phyloP scores from a whole-genome alignment of 2,113 vertebrate species.

The Brachyhypopomus gauderio region DNA sequence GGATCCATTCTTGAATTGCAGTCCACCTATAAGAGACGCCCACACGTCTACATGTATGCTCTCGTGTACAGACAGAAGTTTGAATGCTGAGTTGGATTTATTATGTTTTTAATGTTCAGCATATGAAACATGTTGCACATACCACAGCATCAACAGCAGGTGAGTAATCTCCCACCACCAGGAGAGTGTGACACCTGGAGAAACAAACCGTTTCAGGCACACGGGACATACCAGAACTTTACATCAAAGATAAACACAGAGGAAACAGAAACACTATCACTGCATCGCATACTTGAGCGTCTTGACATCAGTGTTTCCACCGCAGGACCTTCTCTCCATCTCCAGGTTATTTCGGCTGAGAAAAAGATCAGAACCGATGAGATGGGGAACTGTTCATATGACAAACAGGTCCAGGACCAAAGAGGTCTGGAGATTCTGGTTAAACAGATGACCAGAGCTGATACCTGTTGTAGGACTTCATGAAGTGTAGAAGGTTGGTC shows the following conservation, averaged over 20 bases:
- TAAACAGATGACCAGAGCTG: neutral
- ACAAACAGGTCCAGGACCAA: neutral
- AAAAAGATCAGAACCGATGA: neutral
- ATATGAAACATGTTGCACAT: constrained; percentile 43
- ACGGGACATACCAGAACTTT: neutral
- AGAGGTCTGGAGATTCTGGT: neutral
- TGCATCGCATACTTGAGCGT: constrained; percentile 79
- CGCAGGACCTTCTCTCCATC: constrained; percentile 84
- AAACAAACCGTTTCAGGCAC: neutral
- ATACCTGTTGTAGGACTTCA: constrained; percentile 89
- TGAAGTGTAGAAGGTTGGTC: constrained; percentile 87
- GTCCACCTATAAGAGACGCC: constrained; percentile 60
- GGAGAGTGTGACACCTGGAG: constrained; percentile 79
- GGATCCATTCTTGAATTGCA: constrained; percentile 80
- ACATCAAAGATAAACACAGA: neutral
- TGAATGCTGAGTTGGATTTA: neutral
- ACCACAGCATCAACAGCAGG: constrained; percentile 86
- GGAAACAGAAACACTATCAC: neutral
- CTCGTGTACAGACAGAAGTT: neutral
- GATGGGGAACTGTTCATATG: neutral
- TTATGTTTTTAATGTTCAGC: neutral
- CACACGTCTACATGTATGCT: neutral
- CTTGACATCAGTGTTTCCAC: constrained; percentile 70
- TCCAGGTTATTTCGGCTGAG: constrained; percentile 82
- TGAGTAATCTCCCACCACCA: constrained; percentile 86